These are phyloP conservation scores for Amphiura filiformis DNA, from an alignment of 35 echinoderm and acorn worm genomes.

Conservation along the genomic window DNA sequence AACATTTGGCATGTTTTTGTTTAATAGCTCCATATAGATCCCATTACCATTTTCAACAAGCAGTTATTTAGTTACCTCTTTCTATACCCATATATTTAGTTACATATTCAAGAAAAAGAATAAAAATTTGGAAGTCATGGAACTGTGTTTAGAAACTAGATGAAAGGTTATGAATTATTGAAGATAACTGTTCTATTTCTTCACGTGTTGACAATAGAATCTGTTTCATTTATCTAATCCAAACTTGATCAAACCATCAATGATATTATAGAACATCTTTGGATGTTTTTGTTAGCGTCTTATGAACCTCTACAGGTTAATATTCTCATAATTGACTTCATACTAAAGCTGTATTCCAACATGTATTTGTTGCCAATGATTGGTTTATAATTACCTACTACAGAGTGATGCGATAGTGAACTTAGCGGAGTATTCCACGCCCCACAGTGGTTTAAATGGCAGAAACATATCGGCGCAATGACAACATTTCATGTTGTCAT, in stretches of 20 bases:
- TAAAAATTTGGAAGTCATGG: too few relatives aligned
- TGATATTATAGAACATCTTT: background rate
- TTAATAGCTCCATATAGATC: too few relatives aligned
- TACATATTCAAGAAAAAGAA: too few relatives aligned
- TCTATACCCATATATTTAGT: too few relatives aligned
- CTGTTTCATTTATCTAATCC: background rate
- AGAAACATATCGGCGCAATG: background rate
- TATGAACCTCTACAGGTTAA: background rate
- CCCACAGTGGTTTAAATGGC: background rate
- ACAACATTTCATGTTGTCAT: background rate
- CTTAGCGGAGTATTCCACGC: background rate
- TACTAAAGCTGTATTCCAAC: background rate
- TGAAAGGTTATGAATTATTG: conserved; percentile 3
- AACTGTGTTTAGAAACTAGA: too few relatives aligned
- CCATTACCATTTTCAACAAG: too few relatives aligned
- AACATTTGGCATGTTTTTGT: too few relatives aligned
- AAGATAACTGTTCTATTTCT: background rate
- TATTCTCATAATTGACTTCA: background rate
- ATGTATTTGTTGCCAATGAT: background rate
- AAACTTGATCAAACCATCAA: background rate
- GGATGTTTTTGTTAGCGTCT: background rate
- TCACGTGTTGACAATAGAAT: background rate
- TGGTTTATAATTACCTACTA: background rate
- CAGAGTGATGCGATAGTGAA: background rate
- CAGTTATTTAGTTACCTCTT: too few relatives aligned